Percentiles rank a stretch among this genome's conserved stretches.
Conservation (phyloP, 2,888 invertebrate species). For the Philaethria dido region DNA sequence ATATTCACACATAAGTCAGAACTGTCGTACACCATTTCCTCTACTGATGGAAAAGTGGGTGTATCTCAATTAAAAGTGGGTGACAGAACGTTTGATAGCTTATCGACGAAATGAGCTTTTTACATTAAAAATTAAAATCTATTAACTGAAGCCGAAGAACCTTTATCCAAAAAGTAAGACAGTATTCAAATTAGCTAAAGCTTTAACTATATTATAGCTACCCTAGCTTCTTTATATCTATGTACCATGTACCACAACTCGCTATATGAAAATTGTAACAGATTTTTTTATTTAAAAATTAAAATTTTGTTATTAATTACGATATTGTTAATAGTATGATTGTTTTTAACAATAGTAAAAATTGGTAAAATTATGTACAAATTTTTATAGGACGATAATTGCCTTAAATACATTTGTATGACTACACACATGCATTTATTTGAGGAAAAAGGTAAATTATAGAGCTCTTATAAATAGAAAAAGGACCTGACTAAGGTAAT, state of each 20-base stretch:
- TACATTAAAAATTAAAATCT: slow-evolving; percentile 10
- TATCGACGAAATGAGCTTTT: slow-evolving; percentile 6
- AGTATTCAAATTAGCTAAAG: no score
- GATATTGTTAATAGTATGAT: no score
- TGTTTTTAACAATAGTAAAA: no score
- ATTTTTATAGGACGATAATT: background rate
- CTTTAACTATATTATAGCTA: no score
- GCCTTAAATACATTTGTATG: background rate
- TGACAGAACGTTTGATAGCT: slow-evolving; percentile 9
- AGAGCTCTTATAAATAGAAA: background rate
- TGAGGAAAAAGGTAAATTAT: background rate
- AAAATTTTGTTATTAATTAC: background rate
- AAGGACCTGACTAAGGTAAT: background rate
- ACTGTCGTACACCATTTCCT: slow-evolving; percentile 7
- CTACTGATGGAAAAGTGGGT: slow-evolving; percentile 9
- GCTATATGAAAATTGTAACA: background rate
- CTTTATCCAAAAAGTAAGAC: background rate
- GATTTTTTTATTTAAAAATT: background rate
- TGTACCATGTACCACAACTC: background rate
- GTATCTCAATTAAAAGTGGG: slow-evolving; percentile 9
- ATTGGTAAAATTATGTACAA: background rate
- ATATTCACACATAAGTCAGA: slow-evolving; percentile 11
- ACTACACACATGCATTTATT: background rate
- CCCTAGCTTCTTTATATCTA: background rate
- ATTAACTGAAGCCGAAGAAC: slow-evolving; percentile 2